Evolutionary conservation across 1,140 invertebrate genomes (phyloP).

Genomic region (Galendromus occidentalis): DNA sequence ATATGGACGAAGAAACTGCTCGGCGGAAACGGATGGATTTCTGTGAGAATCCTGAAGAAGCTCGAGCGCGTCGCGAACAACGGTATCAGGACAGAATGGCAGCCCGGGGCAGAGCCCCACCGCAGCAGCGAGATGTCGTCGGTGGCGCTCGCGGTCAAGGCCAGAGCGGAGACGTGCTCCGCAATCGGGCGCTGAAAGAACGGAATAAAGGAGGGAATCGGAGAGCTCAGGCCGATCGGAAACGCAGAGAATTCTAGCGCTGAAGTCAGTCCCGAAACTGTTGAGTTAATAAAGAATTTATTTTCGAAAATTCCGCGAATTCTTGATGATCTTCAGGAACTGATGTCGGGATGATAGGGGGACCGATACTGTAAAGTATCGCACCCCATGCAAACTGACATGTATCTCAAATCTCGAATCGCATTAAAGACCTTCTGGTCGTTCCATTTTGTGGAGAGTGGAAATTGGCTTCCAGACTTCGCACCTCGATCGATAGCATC

Average conservation of each 20-base stretch:
- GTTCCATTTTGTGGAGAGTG: too few species aligned
- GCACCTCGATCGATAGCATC: too few species aligned
- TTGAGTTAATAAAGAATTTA: too few species aligned
- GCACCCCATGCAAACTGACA: too few species aligned
- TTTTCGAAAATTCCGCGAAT: too few species aligned
- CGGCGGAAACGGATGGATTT: not conserved
- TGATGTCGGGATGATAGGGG: too few species aligned
- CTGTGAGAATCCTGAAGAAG: conserved; percentile 3
- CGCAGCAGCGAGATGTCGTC: not conserved
- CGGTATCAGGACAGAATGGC: not conserved
- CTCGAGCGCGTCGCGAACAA: not conserved
- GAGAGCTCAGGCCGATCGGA: not conserved
- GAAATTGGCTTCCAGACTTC: too few species aligned
- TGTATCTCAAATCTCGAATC: too few species aligned
- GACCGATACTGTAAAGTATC: too few species aligned
- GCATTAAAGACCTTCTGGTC: too few species aligned
- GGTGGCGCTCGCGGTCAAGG: not conserved
- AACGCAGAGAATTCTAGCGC: not conserved
- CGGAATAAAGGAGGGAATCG: not conserved
- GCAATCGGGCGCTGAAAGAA: not conserved
- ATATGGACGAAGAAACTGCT: not conserved
- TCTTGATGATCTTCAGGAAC: too few species aligned
- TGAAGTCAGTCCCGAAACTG: not conserved
- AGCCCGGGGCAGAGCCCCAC: not conserved
- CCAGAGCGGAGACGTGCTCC: not conserved